Percentiles rank a stretch among this genome's conserved stretches.
Conservation (phyloP, 2,113 vertebrate genomes). For the Atherinomorus stipes region DNA sequence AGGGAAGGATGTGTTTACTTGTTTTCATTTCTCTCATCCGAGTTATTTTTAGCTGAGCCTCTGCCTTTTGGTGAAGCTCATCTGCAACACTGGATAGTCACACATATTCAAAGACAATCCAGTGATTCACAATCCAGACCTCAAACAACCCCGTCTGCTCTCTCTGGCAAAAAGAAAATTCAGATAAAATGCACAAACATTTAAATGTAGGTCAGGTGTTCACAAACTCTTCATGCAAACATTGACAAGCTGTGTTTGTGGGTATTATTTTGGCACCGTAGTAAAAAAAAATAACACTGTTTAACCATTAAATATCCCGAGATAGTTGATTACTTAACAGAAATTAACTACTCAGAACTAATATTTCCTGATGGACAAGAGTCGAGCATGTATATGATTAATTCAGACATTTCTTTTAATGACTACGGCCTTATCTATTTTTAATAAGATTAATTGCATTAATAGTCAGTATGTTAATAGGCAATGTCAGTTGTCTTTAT, state of each 20-base stretch:
- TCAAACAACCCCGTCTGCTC: constrained; percentile 30
- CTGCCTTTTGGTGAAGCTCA: constrained; percentile 56
- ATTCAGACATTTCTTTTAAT: background rate
- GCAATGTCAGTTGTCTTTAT: background rate
- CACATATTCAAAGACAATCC: constrained; percentile 31
- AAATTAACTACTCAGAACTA: background rate
- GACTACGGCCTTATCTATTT: background rate
- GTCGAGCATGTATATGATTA: background rate
- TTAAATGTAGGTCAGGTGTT: constrained; percentile 13
- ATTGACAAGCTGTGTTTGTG: background rate
- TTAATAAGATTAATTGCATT: background rate
- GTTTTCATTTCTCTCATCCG: constrained; percentile 29
- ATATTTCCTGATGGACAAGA: no score
- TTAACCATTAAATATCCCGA: background rate
- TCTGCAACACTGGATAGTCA: constrained; percentile 46
- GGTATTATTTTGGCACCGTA: background rate
- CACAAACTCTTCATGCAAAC: constrained; percentile 16
- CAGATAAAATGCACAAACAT: constrained; percentile 4
- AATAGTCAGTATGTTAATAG: background rate
- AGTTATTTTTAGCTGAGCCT: constrained; percentile 67
- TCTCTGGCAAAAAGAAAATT: constrained; percentile 16
- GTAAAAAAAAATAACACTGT: background rate
- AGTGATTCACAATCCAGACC: constrained; percentile 42
- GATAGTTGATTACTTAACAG: background rate
- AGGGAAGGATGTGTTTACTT: constrained; percentile 61